Percentiles rank a stretch among this genome's conserved stretches.
These are phyloP conservation scores for Pandemis cinnamomeana DNA, from an alignment of 2,888 invertebrate genomes.

Conservation along the genomic window DNA sequence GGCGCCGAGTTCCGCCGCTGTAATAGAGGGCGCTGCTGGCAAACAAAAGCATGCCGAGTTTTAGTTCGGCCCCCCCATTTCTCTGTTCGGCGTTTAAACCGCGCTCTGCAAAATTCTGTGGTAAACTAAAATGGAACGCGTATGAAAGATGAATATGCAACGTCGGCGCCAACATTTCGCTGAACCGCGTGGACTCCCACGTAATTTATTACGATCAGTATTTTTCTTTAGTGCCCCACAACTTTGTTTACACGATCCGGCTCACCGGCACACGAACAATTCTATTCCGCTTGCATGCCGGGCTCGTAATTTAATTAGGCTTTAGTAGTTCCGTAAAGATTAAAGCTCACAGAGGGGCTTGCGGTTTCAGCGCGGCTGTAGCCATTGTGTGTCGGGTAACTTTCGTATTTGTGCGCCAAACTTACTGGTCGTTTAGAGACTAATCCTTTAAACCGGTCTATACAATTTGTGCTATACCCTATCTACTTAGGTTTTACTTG, in stretches of 20 bases:
- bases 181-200: conserved; percentile 55
- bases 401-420: conserved; percentile 41
- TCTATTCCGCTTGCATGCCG: conserved; percentile 49
- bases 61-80: conserved; percentile 70
- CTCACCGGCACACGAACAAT: conserved; percentile 48
- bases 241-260: conserved; percentile 47
- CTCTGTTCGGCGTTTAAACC: conserved; percentile 72
- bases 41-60: conserved; percentile 76
- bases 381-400: conserved; percentile 41
- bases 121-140: conserved; percentile 62
- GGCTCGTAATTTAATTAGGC: conserved; percentile 55
- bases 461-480: neutral
- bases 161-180: conserved; percentile 53
- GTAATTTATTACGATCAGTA: conserved; percentile 61
- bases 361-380: conserved; percentile 38
- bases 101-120: conserved; percentile 64
- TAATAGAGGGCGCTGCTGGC: conserved; percentile 75
- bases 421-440: conserved; percentile 35
- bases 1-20: conserved; percentile 64
- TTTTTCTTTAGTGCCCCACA: conserved; percentile 50
- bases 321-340: conserved; percentile 42
- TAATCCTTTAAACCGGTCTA: conserved; percentile 31
- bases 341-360: conserved; percentile 40
- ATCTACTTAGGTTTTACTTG: neutral
- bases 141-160: conserved; percentile 78